A percentile compares a stretch with the other conserved stretches of the same genome.
phyloP scores from a whole-genome alignment of 2,888 invertebrate species.

The Actias luna region DNA sequence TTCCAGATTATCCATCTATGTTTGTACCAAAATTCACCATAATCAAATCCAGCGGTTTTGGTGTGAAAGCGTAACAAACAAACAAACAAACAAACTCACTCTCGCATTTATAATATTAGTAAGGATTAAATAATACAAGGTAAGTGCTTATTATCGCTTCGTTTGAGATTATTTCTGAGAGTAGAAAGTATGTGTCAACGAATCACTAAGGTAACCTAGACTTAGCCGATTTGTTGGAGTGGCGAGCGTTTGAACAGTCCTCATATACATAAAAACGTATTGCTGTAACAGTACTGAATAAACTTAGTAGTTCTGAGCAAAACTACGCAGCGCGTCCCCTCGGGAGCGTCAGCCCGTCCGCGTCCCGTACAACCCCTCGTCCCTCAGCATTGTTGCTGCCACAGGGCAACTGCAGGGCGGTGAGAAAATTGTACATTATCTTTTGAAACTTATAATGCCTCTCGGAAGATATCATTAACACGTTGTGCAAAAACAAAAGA shows the following conservation, averaged over 20 bases:
- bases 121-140: neutral
- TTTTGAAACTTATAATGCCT: neutral
- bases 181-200: neutral
- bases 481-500: neutral
- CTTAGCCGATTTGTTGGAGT: neutral
- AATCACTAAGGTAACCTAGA: neutral
- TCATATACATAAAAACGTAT: neutral
- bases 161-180: neutral
- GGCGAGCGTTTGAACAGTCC: neutral
- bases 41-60: no score
- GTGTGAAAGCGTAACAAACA: no score
- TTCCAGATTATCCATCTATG: no score
- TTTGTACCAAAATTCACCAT: no score
- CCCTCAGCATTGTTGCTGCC: no score
- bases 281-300: neutral
- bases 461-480: neutral
- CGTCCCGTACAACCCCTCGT: neutral
- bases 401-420: neutral
- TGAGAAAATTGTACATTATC: neutral
- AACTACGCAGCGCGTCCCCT: neutral
- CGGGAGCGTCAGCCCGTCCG: neutral
- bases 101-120: no score
- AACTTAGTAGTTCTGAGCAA: neutral
- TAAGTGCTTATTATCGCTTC: neutral
- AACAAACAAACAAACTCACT: no score